A percentile compares a stretch with the other conserved stretches of the same genome.
Conservation (phyloP, 2,113 vertebrate genomes). For the Uropsilus gracilis region DNA sequence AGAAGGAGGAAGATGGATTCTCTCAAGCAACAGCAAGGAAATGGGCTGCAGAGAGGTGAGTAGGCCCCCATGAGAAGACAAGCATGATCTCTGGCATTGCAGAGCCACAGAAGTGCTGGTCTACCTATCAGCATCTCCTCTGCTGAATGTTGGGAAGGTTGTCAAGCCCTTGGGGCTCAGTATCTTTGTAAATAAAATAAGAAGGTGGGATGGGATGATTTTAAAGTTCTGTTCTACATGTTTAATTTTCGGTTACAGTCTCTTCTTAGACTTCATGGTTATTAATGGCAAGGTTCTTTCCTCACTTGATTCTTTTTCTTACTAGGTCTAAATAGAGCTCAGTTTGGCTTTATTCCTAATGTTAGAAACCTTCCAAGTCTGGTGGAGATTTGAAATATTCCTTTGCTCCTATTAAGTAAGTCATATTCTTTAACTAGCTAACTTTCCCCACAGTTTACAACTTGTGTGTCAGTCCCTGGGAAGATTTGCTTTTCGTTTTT, state of each 20-base stretch:
- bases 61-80: neutral
- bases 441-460: slow-evolving; percentile 70
- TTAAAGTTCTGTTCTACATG: neutral
- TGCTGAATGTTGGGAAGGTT: neutral
- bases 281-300: slow-evolving; percentile 1
- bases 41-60: neutral
- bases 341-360: slow-evolving; percentile 40
- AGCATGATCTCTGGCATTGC: rapidly evolving
- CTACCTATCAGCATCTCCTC: neutral
- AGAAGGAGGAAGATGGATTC: neutral
- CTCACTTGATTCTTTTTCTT: slow-evolving; percentile 31
- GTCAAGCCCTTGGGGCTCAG: neutral
- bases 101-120: no score
- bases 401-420: slow-evolving; percentile 43
- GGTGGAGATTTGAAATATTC: slow-evolving; percentile 39
- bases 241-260: neutral
- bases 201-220: neutral
- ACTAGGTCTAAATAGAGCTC: neutral
- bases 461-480: slow-evolving; percentile 57
- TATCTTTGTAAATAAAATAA: neutral
- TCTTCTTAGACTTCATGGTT: slow-evolving; percentile 13
- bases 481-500: slow-evolving; percentile 72
- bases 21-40: neutral
- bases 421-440: slow-evolving; percentile 66
- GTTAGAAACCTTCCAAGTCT: slow-evolving; percentile 3